A percentile compares a stretch with the other conserved stretches of the same genome.
Conservation (phyloP, 2,113 vertebrate species). For the Periophthalmus modestus region DNA sequence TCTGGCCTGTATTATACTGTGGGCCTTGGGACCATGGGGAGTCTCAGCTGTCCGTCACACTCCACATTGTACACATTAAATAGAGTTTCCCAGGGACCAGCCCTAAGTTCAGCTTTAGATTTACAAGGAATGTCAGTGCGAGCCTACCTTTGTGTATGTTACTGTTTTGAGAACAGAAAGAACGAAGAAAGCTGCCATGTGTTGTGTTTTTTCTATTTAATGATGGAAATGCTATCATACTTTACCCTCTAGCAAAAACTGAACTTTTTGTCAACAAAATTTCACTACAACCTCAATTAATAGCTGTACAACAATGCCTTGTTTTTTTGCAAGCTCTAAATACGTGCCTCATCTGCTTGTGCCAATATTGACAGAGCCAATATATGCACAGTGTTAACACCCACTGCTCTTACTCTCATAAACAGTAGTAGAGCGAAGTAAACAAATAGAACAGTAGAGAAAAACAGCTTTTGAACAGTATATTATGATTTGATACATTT, state of each 20-base stretch:
- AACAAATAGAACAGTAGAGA: background rate
- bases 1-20: conserved; percentile 13
- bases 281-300: too few species aligned
- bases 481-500: background rate
- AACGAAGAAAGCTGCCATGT: too few species aligned
- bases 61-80: conserved; percentile 29
- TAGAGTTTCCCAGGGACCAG: conserved; percentile 35
- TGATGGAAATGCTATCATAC: too few species aligned
- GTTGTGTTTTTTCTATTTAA: background rate
- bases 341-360: conserved; percentile 18
- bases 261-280: too few species aligned
- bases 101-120: conserved; percentile 27
- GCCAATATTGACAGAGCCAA: conserved; percentile 38
- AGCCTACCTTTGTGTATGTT: too few species aligned
- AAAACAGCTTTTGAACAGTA: background rate
- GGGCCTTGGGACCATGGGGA: conserved; percentile 2
- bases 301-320: conserved; percentile 3
- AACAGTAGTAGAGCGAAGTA: background rate
- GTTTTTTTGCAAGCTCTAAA: background rate
- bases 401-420: background rate
- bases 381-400: background rate
- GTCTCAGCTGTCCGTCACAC: conserved; percentile 18
- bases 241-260: too few species aligned
- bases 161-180: too few species aligned
- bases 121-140: conserved; percentile 33